These are phyloP conservation scores for Dreissena rostriformis DNA, from an alignment of 1,140 invertebrate genomes.

Conservation along the genomic window DNA sequence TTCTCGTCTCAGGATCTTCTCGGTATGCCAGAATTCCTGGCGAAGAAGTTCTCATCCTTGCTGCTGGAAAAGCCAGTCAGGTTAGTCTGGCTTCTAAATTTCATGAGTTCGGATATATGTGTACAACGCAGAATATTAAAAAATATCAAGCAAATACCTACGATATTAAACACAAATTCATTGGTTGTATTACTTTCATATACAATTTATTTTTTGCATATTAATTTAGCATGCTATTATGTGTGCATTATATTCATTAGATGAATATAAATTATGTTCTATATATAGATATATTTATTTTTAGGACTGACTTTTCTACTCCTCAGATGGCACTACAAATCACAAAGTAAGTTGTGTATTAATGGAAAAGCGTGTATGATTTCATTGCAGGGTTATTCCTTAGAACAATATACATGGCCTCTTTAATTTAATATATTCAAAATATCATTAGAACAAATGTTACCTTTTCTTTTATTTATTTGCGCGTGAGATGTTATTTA, in stretches of 20 bases:
- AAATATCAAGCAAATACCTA: background rate
- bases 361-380: too few relatives aligned
- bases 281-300: too few relatives aligned
- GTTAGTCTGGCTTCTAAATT: background rate
- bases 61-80: conserved; percentile 6
- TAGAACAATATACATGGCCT: too few relatives aligned
- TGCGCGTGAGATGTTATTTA: background rate
- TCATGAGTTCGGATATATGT: background rate
- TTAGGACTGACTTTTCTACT: too few relatives aligned
- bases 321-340: too few relatives aligned
- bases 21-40: conserved; percentile 32
- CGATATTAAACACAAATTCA: background rate
- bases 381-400: too few relatives aligned
- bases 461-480: too few relatives aligned
- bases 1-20: conserved; percentile 26
- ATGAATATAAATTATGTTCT: background rate
- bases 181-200: background rate
- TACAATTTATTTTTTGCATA: background rate
- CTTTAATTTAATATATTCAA: too few relatives aligned
- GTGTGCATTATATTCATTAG: background rate
- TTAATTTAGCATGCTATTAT: background rate
- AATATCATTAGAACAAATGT: too few relatives aligned
- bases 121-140: background rate
- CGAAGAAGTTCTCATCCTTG: conserved; percentile 33
- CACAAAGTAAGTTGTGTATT: too few relatives aligned